Conservation (phyloP, 2,113 vertebrate genomes). For the Gobiocypris rarus region DNA sequence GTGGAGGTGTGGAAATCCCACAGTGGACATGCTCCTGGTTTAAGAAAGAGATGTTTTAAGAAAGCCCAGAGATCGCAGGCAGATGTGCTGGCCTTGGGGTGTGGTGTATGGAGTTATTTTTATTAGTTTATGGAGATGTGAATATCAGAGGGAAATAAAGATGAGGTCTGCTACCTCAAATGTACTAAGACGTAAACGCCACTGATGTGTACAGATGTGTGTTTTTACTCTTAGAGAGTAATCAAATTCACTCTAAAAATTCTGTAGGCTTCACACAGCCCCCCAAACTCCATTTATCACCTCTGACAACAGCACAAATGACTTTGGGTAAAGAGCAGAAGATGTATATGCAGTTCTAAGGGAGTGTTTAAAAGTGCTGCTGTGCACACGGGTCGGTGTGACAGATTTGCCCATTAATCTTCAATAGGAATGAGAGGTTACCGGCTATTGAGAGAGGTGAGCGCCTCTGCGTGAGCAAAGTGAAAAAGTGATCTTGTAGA, state of each 20-base stretch:
- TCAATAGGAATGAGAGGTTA: slow-evolving; percentile 31
- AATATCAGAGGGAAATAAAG: slow-evolving; percentile 58
- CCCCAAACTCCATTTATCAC: slow-evolving; percentile 72
- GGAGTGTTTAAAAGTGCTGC: slow-evolving; percentile 44
- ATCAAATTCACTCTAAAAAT: slow-evolving; percentile 70
- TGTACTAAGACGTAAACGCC: slow-evolving; percentile 50
- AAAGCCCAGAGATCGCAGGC: slow-evolving; percentile 17
- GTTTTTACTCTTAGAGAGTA: slow-evolving; percentile 33
- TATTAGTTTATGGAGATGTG: slow-evolving; percentile 23
- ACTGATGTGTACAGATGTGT: slow-evolving; percentile 61
- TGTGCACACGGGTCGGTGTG: slow-evolving; percentile 16
- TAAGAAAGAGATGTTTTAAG: slow-evolving; percentile 53
- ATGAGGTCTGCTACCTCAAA: slow-evolving; percentile 49
- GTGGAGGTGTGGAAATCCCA: not conserved
- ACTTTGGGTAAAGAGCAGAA: slow-evolving; percentile 72
- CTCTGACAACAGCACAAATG: slow-evolving; percentile 71
- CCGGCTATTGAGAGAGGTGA: slow-evolving; percentile 33
- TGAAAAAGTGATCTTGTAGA: slow-evolving; percentile 20
- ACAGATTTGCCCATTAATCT: slow-evolving; percentile 42
- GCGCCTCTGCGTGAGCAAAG: not conserved
- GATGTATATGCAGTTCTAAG: slow-evolving; percentile 63
- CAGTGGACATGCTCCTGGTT: slow-evolving; percentile 35
- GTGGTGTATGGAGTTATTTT: slow-evolving; percentile 12
- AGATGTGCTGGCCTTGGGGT: slow-evolving; percentile 49
- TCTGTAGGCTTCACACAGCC: slow-evolving; percentile 59